A percentile compares a stretch with the other conserved stretches of the same genome.
Conservation (phyloP, 2,113 vertebrate species). For the Sceloporus undulatus region DNA sequence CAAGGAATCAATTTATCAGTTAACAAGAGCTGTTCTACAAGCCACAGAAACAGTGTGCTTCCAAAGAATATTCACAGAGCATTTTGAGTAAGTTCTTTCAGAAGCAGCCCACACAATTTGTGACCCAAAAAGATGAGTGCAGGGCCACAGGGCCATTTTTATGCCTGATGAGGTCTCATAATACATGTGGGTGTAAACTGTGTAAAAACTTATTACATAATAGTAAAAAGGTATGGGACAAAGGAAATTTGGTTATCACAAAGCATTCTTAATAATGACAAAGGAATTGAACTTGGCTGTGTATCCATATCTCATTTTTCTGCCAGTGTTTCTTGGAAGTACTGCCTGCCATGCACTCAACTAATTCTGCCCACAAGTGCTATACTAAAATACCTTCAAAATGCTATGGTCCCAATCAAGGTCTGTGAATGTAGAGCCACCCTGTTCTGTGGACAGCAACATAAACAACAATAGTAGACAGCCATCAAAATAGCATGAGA, state of each 20-base stretch:
- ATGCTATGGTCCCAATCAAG: background rate
- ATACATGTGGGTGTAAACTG: background rate
- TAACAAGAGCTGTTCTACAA: background rate
- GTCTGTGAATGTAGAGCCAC: background rate
- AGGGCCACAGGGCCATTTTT: background rate
- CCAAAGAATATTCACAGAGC: background rate
- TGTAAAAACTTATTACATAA: background rate
- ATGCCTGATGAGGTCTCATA: background rate
- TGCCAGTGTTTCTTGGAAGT: background rate
- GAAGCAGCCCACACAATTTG: background rate
- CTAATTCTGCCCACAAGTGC: background rate
- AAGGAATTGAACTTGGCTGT: background rate
- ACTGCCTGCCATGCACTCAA: background rate
- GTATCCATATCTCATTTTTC: background rate
- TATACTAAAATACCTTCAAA: background rate
- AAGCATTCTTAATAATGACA: background rate
- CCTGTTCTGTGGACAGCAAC: no score
- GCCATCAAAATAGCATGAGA: background rate
- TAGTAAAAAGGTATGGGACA: no score
- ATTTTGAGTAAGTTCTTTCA: no score
- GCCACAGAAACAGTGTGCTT: background rate
- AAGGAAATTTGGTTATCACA: background rate
- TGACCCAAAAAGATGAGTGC: background rate
- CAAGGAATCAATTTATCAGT: background rate
- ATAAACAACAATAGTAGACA: background rate